phyloP scores from a whole-genome alignment of 2,113 vertebrate genomes.

The Chauna torquata region DNA sequence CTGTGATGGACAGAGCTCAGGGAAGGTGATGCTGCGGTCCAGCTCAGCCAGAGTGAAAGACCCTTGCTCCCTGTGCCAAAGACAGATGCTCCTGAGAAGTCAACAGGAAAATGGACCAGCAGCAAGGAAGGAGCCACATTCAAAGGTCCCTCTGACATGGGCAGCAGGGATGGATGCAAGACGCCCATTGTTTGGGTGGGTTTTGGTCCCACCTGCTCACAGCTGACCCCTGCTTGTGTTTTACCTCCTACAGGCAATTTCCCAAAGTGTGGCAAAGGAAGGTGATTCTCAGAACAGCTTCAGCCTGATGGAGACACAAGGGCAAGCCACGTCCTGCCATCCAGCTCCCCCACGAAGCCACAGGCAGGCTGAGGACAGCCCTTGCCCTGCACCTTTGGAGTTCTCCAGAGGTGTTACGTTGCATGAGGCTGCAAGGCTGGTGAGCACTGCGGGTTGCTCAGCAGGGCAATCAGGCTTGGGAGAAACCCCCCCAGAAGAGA shows the following conservation, averaged over 20 bases:
- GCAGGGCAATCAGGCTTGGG: fast-evolving
- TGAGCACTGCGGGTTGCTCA: neutral
- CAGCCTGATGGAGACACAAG: fast-evolving
- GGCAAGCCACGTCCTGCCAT: neutral
- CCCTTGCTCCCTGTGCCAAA: neutral
- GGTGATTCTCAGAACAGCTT: neutral
- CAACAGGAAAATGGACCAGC: neutral
- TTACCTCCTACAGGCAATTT: neutral
- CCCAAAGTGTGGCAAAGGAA: neutral
- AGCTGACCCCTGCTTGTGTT: neutral
- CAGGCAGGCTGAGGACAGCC: neutral
- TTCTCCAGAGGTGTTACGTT: neutral
- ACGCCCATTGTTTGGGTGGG: neutral
- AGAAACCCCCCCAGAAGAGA: neutral
- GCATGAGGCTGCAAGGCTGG: neutral
- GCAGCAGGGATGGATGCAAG: neutral
- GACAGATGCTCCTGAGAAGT: neutral
- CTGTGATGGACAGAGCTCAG: neutral
- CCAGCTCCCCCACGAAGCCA: fast-evolving
- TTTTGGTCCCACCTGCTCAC: neutral
- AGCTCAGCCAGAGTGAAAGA: neutral
- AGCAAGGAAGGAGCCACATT: neutral
- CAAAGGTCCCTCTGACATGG: neutral
- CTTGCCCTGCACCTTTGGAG: neutral
- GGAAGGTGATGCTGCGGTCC: neutral